These are phyloP conservation scores for Pan troglodytes DNA, from an alignment of 2,113 vertebrate genomes.

Conservation along the genomic window NHGRI_mPanTro3-v2.1_pri NC_072414.2:24961001-24961500, in stretches of 20 bases:
- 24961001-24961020: background rate
- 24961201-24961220: background rate
- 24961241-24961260: slow-evolving; percentile 13
- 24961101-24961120: background rate
- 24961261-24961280: background rate
- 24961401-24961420: background rate
- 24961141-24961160: background rate
- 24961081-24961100: slow-evolving; percentile 4
- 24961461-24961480: background rate
- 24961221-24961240: background rate
- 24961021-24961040: background rate
- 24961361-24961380: slow-evolving; percentile 12
- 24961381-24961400: background rate
- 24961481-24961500: background rate
- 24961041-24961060: background rate
- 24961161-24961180: background rate
- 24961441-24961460: background rate
- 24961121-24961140: background rate
- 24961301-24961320: background rate
- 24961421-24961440: background rate
- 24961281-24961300: background rate
- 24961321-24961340: background rate
- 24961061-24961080: background rate
- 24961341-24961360: background rate
- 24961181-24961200: background rate